phyloP scores from a whole-genome alignment of 1,140 invertebrate species.

The Elymnias hypermnestra region DNA sequence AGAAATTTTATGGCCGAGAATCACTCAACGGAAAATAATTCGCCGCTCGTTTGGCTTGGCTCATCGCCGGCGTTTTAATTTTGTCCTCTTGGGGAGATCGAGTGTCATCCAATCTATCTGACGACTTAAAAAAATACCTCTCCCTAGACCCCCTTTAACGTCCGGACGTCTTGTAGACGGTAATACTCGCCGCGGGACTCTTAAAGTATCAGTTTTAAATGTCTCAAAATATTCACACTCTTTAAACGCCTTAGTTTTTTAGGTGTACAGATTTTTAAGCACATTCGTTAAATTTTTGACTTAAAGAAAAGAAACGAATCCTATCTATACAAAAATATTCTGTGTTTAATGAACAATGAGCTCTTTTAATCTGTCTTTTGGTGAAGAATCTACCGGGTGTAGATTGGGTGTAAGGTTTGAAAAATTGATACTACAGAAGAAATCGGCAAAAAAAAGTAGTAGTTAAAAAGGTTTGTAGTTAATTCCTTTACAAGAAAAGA shows the following conservation, averaged over 20 bases:
- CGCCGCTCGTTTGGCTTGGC: constrained; percentile 56
- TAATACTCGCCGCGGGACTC: constrained; percentile 45
- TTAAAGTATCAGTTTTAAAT: constrained; percentile 16
- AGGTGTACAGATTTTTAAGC: too few species aligned
- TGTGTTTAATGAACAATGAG: too few species aligned
- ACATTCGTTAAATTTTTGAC: too few species aligned
- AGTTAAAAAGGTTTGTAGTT: too few species aligned
- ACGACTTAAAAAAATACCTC: constrained; percentile 58
- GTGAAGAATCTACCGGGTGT: too few species aligned
- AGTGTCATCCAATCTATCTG: constrained; percentile 73
- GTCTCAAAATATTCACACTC: constrained; percentile 1
- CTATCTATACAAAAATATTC: too few species aligned
- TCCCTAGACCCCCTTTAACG: constrained; percentile 25
- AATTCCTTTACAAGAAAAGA: too few species aligned
- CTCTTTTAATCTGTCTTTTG: too few species aligned
- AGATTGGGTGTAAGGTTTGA: too few species aligned
- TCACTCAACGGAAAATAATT: constrained; percentile 74
- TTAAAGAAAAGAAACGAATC: too few species aligned
- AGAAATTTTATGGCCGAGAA: constrained; percentile 71
- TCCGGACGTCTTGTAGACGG: constrained; percentile 40
- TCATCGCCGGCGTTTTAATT: constrained; percentile 73
- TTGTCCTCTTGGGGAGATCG: constrained; percentile 67
- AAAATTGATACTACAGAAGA: too few species aligned
- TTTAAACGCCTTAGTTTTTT: background rate
- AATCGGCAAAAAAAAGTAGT: too few species aligned